These are phyloP conservation scores for Hormaphis cornu DNA, from an alignment of 1,140 invertebrate genomes.

Conservation along the genomic window DNA sequence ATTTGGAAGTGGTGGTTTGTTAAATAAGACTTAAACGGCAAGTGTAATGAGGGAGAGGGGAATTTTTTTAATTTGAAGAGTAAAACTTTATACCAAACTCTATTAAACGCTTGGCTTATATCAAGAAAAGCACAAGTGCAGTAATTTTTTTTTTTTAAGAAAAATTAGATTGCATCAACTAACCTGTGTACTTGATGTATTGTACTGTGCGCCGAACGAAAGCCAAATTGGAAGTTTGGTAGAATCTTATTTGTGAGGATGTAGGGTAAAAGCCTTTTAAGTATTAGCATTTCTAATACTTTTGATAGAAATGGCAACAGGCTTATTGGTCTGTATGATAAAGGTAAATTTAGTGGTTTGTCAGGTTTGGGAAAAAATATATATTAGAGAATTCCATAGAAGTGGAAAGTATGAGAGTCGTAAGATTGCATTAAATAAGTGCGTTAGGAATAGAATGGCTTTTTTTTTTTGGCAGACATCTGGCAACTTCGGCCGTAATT, in stretches of 20 bases:
- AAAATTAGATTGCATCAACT: slow-evolving; percentile 29
- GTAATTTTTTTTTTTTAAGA: slow-evolving; percentile 34
- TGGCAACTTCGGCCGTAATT: slow-evolving; percentile 1
- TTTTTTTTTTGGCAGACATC: slow-evolving; percentile 12
- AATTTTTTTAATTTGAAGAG: not conserved
- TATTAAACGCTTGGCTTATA: slow-evolving; percentile 34
- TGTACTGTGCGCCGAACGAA: slow-evolving; percentile 38
- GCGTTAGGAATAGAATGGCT: slow-evolving; percentile 12
- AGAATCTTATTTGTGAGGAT: slow-evolving; percentile 34
- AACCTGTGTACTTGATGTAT: slow-evolving; percentile 38
- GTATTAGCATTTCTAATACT: slow-evolving; percentile 39
- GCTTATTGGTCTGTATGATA: slow-evolving; percentile 41
- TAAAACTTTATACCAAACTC: too few relatives aligned
- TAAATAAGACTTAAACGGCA: slow-evolving; percentile 24
- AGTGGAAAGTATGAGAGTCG: slow-evolving; percentile 7
- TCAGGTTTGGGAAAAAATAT: slow-evolving; percentile 39
- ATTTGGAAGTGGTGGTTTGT: slow-evolving; percentile 3
- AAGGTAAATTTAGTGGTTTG: slow-evolving; percentile 37
- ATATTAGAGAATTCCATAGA: slow-evolving; percentile 41
- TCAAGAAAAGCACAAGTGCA: slow-evolving; percentile 36
- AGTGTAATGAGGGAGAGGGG: not conserved
- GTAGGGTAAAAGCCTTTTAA: slow-evolving; percentile 36
- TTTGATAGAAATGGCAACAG: slow-evolving; percentile 40
- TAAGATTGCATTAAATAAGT: slow-evolving; percentile 17
- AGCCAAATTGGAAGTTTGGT: slow-evolving; percentile 41